These are phyloP conservation scores for Kryphioiulus occultus DNA, from an alignment of 2,888 invertebrate species.

Conservation along the genomic window DNA sequence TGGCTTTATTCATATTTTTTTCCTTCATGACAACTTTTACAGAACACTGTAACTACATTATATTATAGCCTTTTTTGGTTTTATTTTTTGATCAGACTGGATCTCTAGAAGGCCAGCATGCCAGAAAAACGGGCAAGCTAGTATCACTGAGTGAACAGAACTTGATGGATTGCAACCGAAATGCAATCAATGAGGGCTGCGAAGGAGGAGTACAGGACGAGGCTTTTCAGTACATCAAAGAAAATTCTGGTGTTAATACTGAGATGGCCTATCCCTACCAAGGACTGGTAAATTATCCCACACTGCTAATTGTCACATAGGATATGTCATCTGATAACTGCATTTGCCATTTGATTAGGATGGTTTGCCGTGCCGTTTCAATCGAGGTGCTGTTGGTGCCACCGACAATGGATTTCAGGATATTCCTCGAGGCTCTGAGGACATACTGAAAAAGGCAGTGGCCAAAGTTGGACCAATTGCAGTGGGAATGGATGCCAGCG, in stretches of 20 bases:
- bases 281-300: neutral
- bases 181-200: conserved; percentile 2
- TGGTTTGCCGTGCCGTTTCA: neutral
- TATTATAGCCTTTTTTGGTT: no score
- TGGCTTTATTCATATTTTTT: no score
- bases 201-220: neutral
- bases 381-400: neutral
- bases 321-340: neutral
- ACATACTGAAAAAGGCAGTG: neutral
- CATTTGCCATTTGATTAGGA: conserved; percentile 18
- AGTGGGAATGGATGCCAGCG: neutral
- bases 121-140: neutral
- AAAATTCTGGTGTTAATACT: neutral
- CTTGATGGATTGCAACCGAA: conserved; percentile 6
- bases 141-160: conserved; percentile 26
- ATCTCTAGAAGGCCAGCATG: conserved; percentile 21
- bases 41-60: no score
- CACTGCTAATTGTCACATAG: neutral
- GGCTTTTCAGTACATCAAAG: neutral
- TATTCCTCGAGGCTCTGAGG: neutral
- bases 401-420: neutral
- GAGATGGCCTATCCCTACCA: conserved; percentile 25
- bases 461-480: neutral
- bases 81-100: neutral
- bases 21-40: no score